Base-by-base conservation (phyloP, 2,797 vertebrate genomes). In the Chaetophractus vellerosus region DNA sequence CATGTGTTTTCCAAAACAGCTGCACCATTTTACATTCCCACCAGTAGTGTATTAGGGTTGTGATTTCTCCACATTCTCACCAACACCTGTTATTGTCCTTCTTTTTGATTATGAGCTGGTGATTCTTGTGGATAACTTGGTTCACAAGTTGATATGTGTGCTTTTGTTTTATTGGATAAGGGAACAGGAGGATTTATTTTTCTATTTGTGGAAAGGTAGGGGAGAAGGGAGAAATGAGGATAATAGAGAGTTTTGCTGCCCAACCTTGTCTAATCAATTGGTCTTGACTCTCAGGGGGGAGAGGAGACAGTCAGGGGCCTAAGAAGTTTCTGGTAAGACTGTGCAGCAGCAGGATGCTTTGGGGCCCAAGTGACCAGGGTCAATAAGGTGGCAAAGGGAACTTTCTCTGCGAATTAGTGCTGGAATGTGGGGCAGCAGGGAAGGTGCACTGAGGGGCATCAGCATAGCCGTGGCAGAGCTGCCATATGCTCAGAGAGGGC, bases 151-250 rank as follows among this genome's bases (percentile, higher is more conserved):
- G 23, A 57, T 90, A n/a, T 59, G 18, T 61, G 31, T 33, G 23
- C 52, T 71, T 91, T 78, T 28, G 24, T 79, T 64, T 88, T 52
- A 68, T 31, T 64, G 61, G 33, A 24, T 55, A 55, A 45, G 74
- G 28, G 59, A 33, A 94, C 75, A 55, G 45, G 26, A 75, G 72
- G 64, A 75, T 79, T 85, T 89, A 41, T 74, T 69, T 78, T 64
- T 59, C 71, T 45, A 21, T 89, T 69, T 21, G 15, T 50, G 31
- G 61, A 41, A 45, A 69, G 48, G 41, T 11, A 69, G 52, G 28
- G 16, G 12, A 16, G 28, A 74, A 50, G 64, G 31, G 19, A 75
- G 41, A 52, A 28, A 23, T 41, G 48, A 59, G 50, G 31, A 63
- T 26, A 84, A 10, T 3, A 26, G 12, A 72, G 14, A 79, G 26